Evolutionary conservation across 2,888 invertebrate species (phyloP).

Genomic region (Torymus tubicola): DNA sequence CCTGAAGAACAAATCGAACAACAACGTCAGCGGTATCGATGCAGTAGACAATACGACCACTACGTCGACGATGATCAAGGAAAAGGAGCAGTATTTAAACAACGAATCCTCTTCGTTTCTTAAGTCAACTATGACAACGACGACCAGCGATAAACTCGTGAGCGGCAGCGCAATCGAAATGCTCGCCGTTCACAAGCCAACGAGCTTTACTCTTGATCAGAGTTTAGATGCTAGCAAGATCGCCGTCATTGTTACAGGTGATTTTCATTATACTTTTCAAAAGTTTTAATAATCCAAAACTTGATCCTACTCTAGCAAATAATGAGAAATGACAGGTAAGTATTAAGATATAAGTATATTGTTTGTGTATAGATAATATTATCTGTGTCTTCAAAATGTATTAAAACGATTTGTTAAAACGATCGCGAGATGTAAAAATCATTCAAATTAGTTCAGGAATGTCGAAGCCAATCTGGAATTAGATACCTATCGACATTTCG

Average conservation of each 20-base stretch:
- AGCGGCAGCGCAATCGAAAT: slow-evolving; percentile 81
- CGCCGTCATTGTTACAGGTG: slow-evolving; percentile 77
- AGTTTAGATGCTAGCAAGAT: slow-evolving; percentile 76
- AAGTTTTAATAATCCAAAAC: background rate
- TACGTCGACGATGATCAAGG: slow-evolving; percentile 36
- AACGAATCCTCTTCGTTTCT: slow-evolving; percentile 59
- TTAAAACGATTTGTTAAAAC: too few species aligned
- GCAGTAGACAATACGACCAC: slow-evolving; percentile 29
- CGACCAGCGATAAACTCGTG: slow-evolving; percentile 69
- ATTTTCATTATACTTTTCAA: slow-evolving; percentile 38
- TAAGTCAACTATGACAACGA: slow-evolving; percentile 33
- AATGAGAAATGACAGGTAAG: too few species aligned
- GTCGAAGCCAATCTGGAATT: too few species aligned
- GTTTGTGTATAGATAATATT: too few species aligned
- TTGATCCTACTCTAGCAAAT: too few species aligned
- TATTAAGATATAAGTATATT: too few species aligned
- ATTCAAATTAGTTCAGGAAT: too few species aligned
- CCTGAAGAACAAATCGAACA: slow-evolving; percentile 69
- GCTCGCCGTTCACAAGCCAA: slow-evolving; percentile 80
- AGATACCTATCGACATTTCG: too few species aligned
- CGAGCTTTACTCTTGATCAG: slow-evolving; percentile 79
- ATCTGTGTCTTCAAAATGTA: too few species aligned
- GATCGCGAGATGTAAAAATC: too few species aligned
- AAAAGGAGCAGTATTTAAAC: slow-evolving; percentile 53
- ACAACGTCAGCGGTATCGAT: too few species aligned